Conservation (phyloP, 2,797 vertebrate genomes). For the Hyperoplus lanceolatus region DNA sequence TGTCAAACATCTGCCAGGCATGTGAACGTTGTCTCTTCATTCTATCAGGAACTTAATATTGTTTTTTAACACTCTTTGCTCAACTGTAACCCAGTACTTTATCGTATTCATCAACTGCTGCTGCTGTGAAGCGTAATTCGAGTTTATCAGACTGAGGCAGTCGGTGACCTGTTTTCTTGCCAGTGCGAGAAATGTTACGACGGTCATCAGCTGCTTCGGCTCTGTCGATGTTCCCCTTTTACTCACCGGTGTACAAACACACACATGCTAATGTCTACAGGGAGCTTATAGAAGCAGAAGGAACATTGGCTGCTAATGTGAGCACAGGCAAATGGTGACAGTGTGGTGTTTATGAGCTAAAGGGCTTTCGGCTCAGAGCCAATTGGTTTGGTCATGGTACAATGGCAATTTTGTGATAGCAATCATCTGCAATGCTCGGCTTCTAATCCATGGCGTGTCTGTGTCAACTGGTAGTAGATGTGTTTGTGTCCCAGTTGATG, state of each 20-base stretch:
- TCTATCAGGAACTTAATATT: background rate
- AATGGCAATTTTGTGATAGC: slow-evolving; percentile 22
- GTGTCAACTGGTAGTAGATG: slow-evolving; percentile 14
- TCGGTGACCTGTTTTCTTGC: slow-evolving; percentile 48
- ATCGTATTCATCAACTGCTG: background rate
- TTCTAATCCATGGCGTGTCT: slow-evolving; percentile 2
- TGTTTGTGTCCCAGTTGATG: slow-evolving; percentile 30
- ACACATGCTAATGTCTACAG: slow-evolving; percentile 45
- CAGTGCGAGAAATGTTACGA: slow-evolving; percentile 42
- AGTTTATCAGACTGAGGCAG: too few relatives aligned
- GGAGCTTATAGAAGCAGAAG: slow-evolving; percentile 56
- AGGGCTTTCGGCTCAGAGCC: slow-evolving; percentile 28
- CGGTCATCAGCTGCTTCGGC: slow-evolving; percentile 51
- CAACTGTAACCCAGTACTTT: background rate
- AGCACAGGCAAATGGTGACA: slow-evolving; percentile 22
- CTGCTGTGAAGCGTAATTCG: too few relatives aligned
- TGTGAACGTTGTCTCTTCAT: background rate
- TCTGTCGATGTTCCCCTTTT: slow-evolving; percentile 54
- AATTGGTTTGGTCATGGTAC: slow-evolving; percentile 27
- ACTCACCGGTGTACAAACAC: slow-evolving; percentile 31
- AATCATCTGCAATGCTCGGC: slow-evolving; percentile 15
- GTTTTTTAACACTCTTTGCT: background rate
- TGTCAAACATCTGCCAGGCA: background rate
- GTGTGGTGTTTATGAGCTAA: slow-evolving; percentile 32
- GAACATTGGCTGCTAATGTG: slow-evolving; percentile 46